Conservation (phyloP, 2,797 vertebrate genomes). For the Xiphorhynchus erythropygius region DNA sequence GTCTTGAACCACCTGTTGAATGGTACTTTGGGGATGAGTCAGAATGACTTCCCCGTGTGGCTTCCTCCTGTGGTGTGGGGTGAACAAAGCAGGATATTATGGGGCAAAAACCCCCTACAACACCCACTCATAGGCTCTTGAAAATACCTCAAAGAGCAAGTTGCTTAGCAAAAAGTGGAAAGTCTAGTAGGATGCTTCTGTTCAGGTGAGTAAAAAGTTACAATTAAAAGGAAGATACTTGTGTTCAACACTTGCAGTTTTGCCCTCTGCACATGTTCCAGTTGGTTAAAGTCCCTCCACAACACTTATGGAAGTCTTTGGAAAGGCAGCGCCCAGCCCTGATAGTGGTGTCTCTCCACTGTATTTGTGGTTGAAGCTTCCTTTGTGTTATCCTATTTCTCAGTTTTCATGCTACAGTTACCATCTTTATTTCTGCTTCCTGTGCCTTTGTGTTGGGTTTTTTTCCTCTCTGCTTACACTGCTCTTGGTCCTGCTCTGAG, state of each 20-base stretch:
- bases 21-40: neutral
- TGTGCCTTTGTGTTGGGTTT: neutral
- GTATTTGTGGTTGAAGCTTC: neutral
- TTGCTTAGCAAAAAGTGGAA: neutral
- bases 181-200: neutral
- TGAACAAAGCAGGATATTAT: neutral
- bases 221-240: neutral
- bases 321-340: neutral
- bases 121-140: neutral
- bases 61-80: neutral
- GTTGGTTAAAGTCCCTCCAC: neutral
- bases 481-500: neutral
- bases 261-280: accelerated
- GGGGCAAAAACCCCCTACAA: neutral
- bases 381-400: neutral
- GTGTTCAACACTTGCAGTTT: neutral
- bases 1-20: neutral
- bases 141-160: neutral
- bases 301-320: neutral
- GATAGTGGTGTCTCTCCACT: accelerated
- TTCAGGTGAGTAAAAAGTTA: neutral
- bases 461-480: neutral
- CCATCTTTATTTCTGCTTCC: neutral
- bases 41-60: neutral
- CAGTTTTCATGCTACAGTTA: neutral